A percentile compares a stretch with the other conserved stretches of the same genome.
These are phyloP conservation scores for Bombus polaris DNA, from an alignment of 1,140 invertebrate genomes.

Conservation along the genomic window DNA sequence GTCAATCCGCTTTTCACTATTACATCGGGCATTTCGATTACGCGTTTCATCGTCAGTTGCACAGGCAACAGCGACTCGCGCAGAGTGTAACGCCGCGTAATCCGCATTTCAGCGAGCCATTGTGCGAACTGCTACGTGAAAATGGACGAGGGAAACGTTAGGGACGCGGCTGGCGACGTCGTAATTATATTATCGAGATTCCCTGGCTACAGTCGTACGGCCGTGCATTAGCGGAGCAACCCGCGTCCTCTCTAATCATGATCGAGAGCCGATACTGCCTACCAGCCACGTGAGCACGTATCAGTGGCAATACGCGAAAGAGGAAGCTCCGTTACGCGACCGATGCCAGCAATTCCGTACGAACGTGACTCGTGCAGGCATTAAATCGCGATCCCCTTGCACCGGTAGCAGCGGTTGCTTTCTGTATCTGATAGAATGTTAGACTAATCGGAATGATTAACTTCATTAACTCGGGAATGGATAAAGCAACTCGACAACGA, in stretches of 20 bases:
- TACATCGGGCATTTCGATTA: conserved; percentile 27
- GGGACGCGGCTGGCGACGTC: not conserved
- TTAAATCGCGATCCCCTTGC: conserved; percentile 27
- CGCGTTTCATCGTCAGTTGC: conserved; percentile 36
- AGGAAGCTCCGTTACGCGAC: conserved; percentile 49
- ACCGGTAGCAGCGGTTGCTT: not conserved
- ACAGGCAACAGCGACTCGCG: not conserved
- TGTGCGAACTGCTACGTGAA: not conserved
- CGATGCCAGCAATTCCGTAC: conserved; percentile 47
- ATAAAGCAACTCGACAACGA: not conserved
- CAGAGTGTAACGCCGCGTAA: not conserved
- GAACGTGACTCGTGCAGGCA: conserved; percentile 1
- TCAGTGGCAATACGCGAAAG: conserved; percentile 34
- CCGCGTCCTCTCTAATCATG: conserved; percentile 51
- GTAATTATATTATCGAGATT: conserved; percentile 63
- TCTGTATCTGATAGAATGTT: conserved; percentile 12
- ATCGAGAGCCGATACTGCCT: conserved; percentile 52
- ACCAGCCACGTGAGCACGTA: conserved; percentile 20
- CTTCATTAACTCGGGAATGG: conserved; percentile 12
- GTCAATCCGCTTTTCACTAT: conserved; percentile 41
- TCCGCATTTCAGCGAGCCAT: conserved; percentile 27
- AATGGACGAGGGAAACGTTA: conserved; percentile 22
- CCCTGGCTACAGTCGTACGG: conserved; percentile 23
- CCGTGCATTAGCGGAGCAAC: conserved; percentile 32
- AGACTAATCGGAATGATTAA: conserved; percentile 25